Percentiles rank a stretch among this genome's conserved stretches.
phyloP scores from a whole-genome alignment of 1,140 invertebrate genomes.

The Drosophila malerkotliana region DNA sequence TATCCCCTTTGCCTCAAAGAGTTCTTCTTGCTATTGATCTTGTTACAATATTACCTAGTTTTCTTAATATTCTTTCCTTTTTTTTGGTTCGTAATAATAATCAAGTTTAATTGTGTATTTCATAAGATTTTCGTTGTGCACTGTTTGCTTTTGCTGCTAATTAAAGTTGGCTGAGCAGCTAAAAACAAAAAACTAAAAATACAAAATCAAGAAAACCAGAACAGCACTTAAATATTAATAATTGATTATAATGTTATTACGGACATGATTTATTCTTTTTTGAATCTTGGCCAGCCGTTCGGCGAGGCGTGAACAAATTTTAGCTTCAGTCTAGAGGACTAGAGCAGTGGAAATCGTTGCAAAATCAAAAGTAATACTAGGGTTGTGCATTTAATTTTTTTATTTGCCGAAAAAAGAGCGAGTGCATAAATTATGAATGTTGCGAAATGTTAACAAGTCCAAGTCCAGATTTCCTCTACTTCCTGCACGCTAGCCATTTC shows the following conservation, averaged over 20 bases:
- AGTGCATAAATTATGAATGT: slow-evolving; percentile 68
- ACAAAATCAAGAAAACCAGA: slow-evolving; percentile 53
- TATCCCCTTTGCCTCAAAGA: too few relatives aligned
- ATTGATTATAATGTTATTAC: slow-evolving; percentile 74
- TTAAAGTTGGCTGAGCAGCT: slow-evolving; percentile 50
- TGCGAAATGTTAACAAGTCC: slow-evolving; percentile 42
- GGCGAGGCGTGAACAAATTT: slow-evolving; percentile 62
- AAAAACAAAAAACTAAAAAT: slow-evolving; percentile 18
- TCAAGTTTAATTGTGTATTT: slow-evolving; percentile 68
- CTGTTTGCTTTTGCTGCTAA: slow-evolving; percentile 76
- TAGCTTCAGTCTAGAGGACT: slow-evolving; percentile 9
- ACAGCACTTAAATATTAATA: slow-evolving; percentile 75
- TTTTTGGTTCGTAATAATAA: slow-evolving; percentile 41
- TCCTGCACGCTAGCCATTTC: slow-evolving; percentile 72
- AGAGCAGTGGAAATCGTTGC: slow-evolving; percentile 43
- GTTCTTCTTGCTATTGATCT: slow-evolving; percentile 38
- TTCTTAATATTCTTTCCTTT: slow-evolving; percentile 8
- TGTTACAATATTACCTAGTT: slow-evolving; percentile 25
- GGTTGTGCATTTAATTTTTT: slow-evolving; percentile 29
- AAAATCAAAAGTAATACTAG: slow-evolving; percentile 56
- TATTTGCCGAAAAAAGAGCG: slow-evolving; percentile 49
- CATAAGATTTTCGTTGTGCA: slow-evolving; percentile 73
- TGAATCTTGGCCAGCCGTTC: slow-evolving; percentile 69
- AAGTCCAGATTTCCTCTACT: slow-evolving; percentile 29
- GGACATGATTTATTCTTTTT: slow-evolving; percentile 68